Conservation (phyloP, 2,113 vertebrate species). For the Microcebus tavaratra region DNA sequence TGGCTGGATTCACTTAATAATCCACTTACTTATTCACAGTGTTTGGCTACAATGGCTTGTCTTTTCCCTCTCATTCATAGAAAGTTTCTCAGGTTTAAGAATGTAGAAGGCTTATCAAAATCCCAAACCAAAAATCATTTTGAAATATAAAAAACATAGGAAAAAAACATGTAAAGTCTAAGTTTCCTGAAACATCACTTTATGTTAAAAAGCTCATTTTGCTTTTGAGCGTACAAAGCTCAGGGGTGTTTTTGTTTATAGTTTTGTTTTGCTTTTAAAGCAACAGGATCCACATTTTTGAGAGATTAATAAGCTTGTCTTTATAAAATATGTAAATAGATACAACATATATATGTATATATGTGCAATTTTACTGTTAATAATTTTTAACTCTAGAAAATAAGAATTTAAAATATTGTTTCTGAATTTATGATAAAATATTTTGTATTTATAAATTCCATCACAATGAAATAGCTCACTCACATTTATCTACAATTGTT, state of each 20-base stretch:
- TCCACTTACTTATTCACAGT: not conserved
- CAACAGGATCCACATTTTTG: not conserved
- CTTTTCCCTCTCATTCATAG: not conserved
- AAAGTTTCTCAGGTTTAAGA: not conserved
- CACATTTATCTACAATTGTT: not conserved
- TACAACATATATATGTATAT: not conserved
- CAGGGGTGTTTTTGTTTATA: not conserved
- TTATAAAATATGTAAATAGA: not conserved
- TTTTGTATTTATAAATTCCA: not conserved
- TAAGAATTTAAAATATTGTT: not conserved
- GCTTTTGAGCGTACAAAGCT: not conserved
- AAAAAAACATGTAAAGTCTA: not conserved
- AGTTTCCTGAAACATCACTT: not conserved
- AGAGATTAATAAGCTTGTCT: not conserved
- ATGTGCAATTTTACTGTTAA: not conserved
- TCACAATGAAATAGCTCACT: not conserved
- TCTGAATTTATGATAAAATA: not conserved
- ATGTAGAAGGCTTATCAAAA: not conserved
- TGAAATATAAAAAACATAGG: not conserved
- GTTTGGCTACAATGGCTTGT: not conserved
- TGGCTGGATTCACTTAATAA: not conserved
- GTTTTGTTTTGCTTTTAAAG: not conserved
- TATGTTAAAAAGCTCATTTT: not conserved
- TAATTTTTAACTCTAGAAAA: not conserved
- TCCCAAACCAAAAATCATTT: not conserved